A percentile compares a stretch with the other conserved stretches of the same genome.
Evolutionary conservation across 2,888 invertebrate species (phyloP).

Genomic region (Noctua pronuba): DNA sequence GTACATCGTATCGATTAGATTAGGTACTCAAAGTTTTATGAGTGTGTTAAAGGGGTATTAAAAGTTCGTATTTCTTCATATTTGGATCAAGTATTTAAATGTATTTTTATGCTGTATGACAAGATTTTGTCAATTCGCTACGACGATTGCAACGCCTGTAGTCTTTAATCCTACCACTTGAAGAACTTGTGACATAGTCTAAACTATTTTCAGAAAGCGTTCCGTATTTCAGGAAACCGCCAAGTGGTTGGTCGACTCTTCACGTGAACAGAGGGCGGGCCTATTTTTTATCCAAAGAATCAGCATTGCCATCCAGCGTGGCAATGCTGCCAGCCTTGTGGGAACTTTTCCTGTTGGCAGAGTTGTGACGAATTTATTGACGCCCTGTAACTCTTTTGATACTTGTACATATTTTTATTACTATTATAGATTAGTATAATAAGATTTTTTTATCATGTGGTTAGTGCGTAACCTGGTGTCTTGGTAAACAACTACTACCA

Average conservation of each 20-base stretch:
- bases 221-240: too few species aligned
- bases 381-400: too few species aligned
- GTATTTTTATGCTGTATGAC: neutral
- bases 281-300: too few species aligned
- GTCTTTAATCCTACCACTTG: neutral
- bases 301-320: too few species aligned
- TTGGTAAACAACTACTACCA: too few species aligned
- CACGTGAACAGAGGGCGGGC: neutral
- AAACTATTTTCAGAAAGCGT: neutral
- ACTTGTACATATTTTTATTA: too few species aligned
- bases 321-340: too few species aligned
- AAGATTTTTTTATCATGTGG: too few species aligned
- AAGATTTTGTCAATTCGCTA: neutral
- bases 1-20: slow-evolving; percentile 53
- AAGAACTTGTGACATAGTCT: neutral
- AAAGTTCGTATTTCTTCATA: neutral
- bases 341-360: too few species aligned
- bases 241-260: neutral
- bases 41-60: neutral
- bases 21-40: slow-evolving; percentile 46
- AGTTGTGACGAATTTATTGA: too few species aligned
- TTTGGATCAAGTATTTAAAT: neutral
- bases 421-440: too few species aligned
- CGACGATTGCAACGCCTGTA: neutral
- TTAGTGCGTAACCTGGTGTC: too few species aligned